Conservation (phyloP, 2,797 vertebrate genomes). For the Rhinichthys osculus region DNA sequence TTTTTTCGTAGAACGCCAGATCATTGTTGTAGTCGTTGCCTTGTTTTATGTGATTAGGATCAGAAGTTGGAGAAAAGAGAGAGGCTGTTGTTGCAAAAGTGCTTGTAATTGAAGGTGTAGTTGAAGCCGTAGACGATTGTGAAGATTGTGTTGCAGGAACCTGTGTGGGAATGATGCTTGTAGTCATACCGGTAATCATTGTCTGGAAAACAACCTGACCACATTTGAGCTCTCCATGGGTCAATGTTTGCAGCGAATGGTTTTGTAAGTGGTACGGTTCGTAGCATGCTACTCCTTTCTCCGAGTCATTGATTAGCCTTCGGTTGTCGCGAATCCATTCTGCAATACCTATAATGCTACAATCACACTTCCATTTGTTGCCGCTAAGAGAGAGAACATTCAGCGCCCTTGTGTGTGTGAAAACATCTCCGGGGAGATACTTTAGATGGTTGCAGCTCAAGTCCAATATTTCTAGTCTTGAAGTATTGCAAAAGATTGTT, state of each 20-base stretch:
- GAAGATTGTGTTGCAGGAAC: background rate
- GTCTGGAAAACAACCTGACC: background rate
- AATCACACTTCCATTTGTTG: conserved; percentile 87
- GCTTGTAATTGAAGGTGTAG: background rate
- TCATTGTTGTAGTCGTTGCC: background rate
- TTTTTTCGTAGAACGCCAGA: conserved; percentile 56
- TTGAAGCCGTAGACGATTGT: background rate
- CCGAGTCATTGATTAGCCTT: conserved; percentile 59
- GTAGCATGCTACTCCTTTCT: conserved; percentile 64
- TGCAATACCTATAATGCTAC: conserved; percentile 77
- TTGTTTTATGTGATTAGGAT: background rate
- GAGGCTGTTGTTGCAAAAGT: background rate
- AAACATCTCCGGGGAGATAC: conserved; percentile 71
- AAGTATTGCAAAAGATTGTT: conserved; percentile 75
- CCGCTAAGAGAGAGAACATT: conserved; percentile 64
- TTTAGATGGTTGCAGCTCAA: conserved; percentile 68
- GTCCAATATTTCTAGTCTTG: conserved; percentile 69
- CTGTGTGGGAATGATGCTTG: background rate
- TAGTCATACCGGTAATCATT: background rate
- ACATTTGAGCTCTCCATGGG: conserved; percentile 45
- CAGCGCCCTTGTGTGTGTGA: conserved; percentile 63
- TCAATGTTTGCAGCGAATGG: conserved; percentile 63
- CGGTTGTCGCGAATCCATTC: conserved; percentile 79
- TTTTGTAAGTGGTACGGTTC: conserved; percentile 56
- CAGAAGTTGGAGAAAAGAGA: background rate